Base-by-base conservation (phyloP, 2,797 vertebrate species). In the Lutjanus campechanus region DNA sequence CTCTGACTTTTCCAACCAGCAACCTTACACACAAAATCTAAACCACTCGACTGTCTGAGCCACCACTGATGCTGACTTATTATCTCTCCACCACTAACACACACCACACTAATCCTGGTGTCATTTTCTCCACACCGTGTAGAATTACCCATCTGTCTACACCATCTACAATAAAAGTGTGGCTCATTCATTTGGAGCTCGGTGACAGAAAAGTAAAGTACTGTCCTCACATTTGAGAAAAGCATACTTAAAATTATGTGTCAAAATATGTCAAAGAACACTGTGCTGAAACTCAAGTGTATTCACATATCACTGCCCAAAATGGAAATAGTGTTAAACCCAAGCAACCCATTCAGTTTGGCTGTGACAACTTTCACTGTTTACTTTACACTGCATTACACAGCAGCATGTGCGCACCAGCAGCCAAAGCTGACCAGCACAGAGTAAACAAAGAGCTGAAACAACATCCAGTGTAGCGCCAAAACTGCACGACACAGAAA, bases 21-120 rank as follows among this genome's bases (percentile, higher is more conserved):
- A 55, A 72, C 54, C 53, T 54, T 7, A 22, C 22, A 15, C 22
- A 40, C 11, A 43, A 56, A 15, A 66, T 55, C 16, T 25, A 56
- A 76, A 73, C 36, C 8, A n/a, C 50, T 64, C 60, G 7, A 29
- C 54, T 8, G 17, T 62, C 74, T 77, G 69, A 77, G 75, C 65
- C n/a, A 1, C 41, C 49, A 2, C 56, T 56, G 46, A 77, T 41
- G 53, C 46, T 0, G 7, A 36, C 49, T 67, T 49, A 61, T 81
- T 69, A 61, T 62, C 40, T 61, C 49, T 43, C 5, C 72, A 19
- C 43, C 6, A 13, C 55, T n/a, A 17, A 79, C 29, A 66, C 76
- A 46, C 44, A 46, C 44, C 55, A 11, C 49, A 46, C 61, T 75
- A 79, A 83, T 71, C 76, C 76, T 8, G 50, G 17, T 51, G 50